These are phyloP conservation scores for Pungitius pungitius DNA, from an alignment of 2,113 vertebrate genomes.

Conservation along the genomic window DNA sequence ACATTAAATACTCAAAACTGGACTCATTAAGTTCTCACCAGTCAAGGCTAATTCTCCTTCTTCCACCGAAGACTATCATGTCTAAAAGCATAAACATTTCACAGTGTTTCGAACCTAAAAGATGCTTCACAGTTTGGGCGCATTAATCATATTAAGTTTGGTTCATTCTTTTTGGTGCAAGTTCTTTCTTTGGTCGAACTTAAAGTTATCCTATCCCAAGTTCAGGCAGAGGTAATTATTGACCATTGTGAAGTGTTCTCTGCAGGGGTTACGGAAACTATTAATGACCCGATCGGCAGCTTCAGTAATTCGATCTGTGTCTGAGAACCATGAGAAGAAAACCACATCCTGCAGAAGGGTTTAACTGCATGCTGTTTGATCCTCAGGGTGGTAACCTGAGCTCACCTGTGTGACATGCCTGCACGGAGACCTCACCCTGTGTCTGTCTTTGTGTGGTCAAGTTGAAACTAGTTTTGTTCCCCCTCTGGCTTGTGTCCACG, in stretches of 20 bases:
- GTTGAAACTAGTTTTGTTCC: slow-evolving; percentile 27
- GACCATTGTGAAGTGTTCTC: not conserved
- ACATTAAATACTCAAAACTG: not conserved
- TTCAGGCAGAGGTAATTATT: not conserved
- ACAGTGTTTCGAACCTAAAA: not conserved
- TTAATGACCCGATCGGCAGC: not conserved
- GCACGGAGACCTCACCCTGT: slow-evolving; percentile 27
- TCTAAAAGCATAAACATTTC: not conserved
- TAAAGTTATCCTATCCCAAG: not conserved
- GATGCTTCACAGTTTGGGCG: not conserved
- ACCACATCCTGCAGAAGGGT: slow-evolving; percentile 23
- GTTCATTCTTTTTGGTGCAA: not conserved
- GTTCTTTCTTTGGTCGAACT: not conserved
- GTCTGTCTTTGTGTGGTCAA: slow-evolving; percentile 13
- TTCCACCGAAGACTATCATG: too few species aligned
- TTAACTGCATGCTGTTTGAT: slow-evolving; percentile 19
- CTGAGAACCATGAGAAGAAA: slow-evolving; percentile 6
- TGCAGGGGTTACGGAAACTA: not conserved
- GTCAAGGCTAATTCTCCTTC: not conserved
- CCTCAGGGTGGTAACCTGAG: slow-evolving; percentile 58
- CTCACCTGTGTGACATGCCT: slow-evolving; percentile 54
- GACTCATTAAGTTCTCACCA: not conserved
- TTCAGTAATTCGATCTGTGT: not conserved
- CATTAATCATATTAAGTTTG: not conserved
- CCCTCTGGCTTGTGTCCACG: slow-evolving; percentile 30